Conservation (phyloP, 2,888 invertebrate species). For the Argynnis bischoffii region DNA sequence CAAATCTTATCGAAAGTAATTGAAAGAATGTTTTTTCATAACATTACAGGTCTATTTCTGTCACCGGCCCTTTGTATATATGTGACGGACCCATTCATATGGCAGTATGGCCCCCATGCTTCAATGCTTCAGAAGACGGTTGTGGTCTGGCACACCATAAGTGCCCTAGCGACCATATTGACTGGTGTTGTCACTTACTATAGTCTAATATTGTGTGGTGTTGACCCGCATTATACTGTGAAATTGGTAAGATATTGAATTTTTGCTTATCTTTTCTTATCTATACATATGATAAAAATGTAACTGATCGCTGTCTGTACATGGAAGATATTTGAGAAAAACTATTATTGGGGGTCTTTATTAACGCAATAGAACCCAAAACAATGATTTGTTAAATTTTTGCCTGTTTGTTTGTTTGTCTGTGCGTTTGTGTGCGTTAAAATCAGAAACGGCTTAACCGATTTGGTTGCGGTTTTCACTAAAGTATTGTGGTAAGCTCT, state of each 20-base stretch:
- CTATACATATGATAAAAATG: too few species aligned
- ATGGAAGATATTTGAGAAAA: too few species aligned
- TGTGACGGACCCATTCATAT: constrained; percentile 66
- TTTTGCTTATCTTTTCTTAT: too few species aligned
- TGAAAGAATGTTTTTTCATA: neutral
- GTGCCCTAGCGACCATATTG: constrained; percentile 40
- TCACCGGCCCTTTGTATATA: constrained; percentile 69
- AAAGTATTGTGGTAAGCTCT: too few species aligned
- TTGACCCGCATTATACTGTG: constrained; percentile 86
- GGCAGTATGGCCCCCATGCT: constrained; percentile 52
- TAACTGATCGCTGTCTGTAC: too few species aligned
- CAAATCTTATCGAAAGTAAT: neutral
- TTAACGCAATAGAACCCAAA: too few species aligned
- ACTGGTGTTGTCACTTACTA: constrained; percentile 58
- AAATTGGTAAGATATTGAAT: constrained; percentile 68
- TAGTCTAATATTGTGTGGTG: constrained; percentile 58
- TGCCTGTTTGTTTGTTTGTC: too few species aligned
- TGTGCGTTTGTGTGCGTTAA: too few species aligned
- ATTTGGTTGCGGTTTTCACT: too few species aligned
- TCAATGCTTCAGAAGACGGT: constrained; percentile 22
- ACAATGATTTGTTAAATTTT: too few species aligned
- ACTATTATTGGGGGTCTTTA: too few species aligned
- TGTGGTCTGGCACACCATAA: constrained; percentile 48
- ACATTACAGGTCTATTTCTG: constrained; percentile 48
- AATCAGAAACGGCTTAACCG: too few species aligned